phyloP scores from a whole-genome alignment of 2,797 vertebrate species.

The Rhynchonycteris naso region DNA sequence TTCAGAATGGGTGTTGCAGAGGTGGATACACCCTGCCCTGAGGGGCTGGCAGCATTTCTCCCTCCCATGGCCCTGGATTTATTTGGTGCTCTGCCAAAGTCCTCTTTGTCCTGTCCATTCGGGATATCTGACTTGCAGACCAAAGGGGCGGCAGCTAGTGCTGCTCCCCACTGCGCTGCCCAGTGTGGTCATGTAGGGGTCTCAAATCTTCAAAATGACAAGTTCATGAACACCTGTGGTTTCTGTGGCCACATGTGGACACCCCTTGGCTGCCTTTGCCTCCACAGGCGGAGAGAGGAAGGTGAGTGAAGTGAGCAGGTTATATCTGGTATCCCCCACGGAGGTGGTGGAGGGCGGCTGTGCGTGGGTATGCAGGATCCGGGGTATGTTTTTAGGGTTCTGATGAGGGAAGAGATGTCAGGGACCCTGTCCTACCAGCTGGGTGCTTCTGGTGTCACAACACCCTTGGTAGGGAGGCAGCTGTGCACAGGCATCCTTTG shows the following conservation, averaged over 20 bases:
- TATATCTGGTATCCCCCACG: rapidly evolving
- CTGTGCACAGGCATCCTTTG: rapidly evolving
- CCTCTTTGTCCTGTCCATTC: not conserved
- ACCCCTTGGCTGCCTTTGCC: not conserved
- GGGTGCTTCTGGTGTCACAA: not conserved
- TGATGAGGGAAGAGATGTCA: rapidly evolving
- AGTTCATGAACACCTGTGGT: not conserved
- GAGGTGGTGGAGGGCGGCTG: not conserved
- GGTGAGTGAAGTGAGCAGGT: not conserved
- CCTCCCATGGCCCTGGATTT: not conserved
- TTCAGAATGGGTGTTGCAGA: not conserved
- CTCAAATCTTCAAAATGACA: not conserved
- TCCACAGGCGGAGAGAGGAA: not conserved
- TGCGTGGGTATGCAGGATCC: rapidly evolving
- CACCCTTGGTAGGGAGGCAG: not conserved
- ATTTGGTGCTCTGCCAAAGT: not conserved
- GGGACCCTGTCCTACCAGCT: not conserved
- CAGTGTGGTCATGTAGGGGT: rapidly evolving
- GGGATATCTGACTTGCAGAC: not conserved
- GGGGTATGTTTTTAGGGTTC: not conserved
- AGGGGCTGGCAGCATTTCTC: not conserved
- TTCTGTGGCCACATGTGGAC: not conserved
- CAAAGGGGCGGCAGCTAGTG: not conserved
- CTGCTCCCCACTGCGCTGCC: rapidly evolving
- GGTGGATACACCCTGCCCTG: not conserved